A percentile compares a stretch with the other conserved stretches of the same genome.
Evolutionary conservation across 1,140 invertebrate genomes (phyloP).

Genomic region (Zeugodacus cucurbitae): DNA sequence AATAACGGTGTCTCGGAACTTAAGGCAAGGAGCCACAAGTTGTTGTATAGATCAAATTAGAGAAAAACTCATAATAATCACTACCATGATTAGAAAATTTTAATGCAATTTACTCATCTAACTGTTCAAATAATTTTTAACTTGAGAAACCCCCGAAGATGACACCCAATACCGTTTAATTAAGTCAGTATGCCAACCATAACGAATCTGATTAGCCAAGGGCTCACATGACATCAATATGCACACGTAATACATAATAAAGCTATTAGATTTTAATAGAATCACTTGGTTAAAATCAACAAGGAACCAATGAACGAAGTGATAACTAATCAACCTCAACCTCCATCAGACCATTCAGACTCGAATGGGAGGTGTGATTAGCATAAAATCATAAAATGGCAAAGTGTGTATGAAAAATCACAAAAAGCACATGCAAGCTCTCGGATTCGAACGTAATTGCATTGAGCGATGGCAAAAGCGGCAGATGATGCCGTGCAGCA

Average conservation of each 20-base stretch:
- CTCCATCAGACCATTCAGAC: background rate
- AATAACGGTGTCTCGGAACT: too few relatives aligned
- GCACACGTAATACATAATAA: background rate
- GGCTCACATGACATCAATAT: background rate
- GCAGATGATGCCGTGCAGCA: background rate
- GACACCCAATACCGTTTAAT: too few relatives aligned
- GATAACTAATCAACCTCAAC: background rate
- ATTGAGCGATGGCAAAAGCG: background rate
- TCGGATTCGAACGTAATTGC: background rate
- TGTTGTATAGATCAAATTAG: too few relatives aligned
- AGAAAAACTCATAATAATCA: too few relatives aligned
- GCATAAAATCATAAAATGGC: conserved; percentile 34
- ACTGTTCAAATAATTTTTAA: too few relatives aligned
- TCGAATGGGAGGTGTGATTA: background rate
- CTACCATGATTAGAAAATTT: too few relatives aligned
- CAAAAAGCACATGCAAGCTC: background rate
- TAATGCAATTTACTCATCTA: too few relatives aligned
- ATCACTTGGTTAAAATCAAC: conserved; percentile 29
- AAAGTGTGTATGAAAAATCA: background rate
- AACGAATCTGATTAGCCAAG: too few relatives aligned
- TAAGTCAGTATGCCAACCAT: too few relatives aligned
- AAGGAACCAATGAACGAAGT: background rate
- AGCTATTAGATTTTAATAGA: background rate
- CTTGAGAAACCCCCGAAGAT: too few relatives aligned
- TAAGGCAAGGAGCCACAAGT: too few relatives aligned